A percentile compares a stretch with the other conserved stretches of the same genome.
Evolutionary conservation across 2,888 invertebrate genomes (phyloP).

Genomic region (Watsonalla binaria): DNA sequence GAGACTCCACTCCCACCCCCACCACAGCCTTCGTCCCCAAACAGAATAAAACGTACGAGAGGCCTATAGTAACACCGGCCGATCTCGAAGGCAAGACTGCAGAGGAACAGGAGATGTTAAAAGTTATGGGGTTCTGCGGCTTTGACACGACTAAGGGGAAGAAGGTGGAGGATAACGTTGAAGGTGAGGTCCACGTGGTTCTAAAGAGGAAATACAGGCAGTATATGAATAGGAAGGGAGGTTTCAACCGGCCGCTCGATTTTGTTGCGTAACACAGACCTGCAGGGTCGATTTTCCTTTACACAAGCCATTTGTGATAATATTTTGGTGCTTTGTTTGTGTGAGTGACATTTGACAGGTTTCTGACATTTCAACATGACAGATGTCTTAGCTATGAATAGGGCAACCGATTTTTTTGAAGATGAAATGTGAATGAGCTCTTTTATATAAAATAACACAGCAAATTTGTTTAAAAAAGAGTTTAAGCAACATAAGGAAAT

Average conservation of each 20-base stretch:
- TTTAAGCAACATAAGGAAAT: no score
- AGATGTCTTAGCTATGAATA: no score
- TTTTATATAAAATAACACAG: no score
- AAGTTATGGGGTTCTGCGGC: slow-evolving; percentile 97
- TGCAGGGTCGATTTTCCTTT: slow-evolving; percentile 10
- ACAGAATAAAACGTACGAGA: slow-evolving; percentile 71
- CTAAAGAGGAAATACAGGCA: slow-evolving; percentile 98
- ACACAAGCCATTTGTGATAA: slow-evolving; percentile 8
- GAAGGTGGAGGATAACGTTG: slow-evolving; percentile 95
- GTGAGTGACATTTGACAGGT: background rate
- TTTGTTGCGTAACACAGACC: slow-evolving; percentile 86
- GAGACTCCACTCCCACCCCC: slow-evolving; percentile 56
- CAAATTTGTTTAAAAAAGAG: no score
- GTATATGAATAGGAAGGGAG: slow-evolving; percentile 99
- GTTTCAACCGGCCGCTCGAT: slow-evolving; percentile 98
- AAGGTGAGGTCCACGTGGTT: slow-evolving; percentile 96
- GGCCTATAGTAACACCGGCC: slow-evolving; percentile 86
- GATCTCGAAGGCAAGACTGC: slow-evolving; percentile 94
- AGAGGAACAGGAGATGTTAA: slow-evolving; percentile 96
- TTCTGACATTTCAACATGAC: no score
- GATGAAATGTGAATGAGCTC: no score
- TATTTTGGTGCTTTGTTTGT: slow-evolving; percentile 4
- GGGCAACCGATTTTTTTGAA: no score
- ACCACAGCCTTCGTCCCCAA: slow-evolving; percentile 59
- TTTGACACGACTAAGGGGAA: slow-evolving; percentile 98